Percentiles rank a stretch among this genome's conserved stretches.
Evolutionary conservation across 2,113 vertebrate species (phyloP).

Genomic region (Setophaga coronata): DNA sequence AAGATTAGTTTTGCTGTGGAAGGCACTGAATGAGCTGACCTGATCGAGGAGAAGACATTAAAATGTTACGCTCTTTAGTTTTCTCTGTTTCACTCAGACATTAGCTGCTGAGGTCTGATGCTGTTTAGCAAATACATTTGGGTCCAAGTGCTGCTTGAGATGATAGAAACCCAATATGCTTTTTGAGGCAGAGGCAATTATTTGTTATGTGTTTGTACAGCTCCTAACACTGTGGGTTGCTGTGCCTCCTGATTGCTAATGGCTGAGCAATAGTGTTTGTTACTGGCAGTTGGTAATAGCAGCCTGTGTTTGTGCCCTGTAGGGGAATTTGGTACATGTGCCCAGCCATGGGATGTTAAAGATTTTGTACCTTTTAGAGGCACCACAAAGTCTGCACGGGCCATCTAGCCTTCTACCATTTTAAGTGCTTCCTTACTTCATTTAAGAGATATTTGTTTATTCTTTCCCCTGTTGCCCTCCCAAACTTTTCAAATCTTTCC

Average conservation of each 20-base stretch:
- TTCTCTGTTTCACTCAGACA: not conserved
- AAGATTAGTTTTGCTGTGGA: not conserved
- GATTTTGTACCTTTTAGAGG: not conserved
- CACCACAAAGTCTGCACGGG: not conserved
- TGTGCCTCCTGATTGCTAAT: not conserved
- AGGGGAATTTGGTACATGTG: not conserved
- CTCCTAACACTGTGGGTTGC: not conserved
- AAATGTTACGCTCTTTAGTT: not conserved
- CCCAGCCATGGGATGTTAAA: not conserved
- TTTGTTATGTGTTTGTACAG: not conserved
- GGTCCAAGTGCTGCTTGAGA: not conserved
- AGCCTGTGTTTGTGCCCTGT: not conserved
- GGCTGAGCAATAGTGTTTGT: not conserved
- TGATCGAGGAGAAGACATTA: not conserved
- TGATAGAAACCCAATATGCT: not conserved
- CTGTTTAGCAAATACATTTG: not conserved
- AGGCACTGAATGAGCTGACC: not conserved
- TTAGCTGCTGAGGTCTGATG: not conserved
- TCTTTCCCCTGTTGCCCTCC: not conserved
- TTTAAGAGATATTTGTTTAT: slow-evolving; percentile 29
- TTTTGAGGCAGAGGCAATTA: not conserved
- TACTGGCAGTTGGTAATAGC: not conserved
- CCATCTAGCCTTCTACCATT: not conserved
- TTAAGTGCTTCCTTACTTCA: slow-evolving; percentile 12
- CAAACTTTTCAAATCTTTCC: slow-evolving; percentile 12